Conservation (phyloP, 1,140 invertebrate species). For the Ectropis grisescens region DNA sequence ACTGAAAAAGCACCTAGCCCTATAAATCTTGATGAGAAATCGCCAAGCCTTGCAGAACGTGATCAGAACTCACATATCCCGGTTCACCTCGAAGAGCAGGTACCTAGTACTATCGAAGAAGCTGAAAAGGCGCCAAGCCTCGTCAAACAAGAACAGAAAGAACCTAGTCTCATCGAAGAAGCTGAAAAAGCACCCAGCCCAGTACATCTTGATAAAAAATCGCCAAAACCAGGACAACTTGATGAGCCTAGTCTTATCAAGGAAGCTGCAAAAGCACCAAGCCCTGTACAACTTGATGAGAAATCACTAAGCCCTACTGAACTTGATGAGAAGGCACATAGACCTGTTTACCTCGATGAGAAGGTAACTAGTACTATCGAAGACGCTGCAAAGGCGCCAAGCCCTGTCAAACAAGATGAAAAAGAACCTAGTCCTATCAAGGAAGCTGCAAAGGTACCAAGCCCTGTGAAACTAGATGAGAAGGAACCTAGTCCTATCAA, state of each 20-base stretch:
- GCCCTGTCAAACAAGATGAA: neutral
- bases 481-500: neutral
- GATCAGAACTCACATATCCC: conserved; percentile 4
- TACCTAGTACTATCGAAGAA: neutral
- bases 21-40: neutral
- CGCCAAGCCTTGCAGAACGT: neutral
- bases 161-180: neutral
- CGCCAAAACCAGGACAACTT: too few relatives aligned
- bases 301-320: neutral
- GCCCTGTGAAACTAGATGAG: neutral
- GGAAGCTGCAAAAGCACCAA: neutral
- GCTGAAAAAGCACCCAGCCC: neutral
- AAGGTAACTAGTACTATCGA: neutral
- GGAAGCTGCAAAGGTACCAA: neutral
- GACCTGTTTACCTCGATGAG: neutral
- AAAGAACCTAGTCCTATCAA: neutral
- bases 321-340: neutral
- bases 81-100: neutral
- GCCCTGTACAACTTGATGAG: neutral
- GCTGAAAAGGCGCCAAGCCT: too few relatives aligned
- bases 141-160: neutral
- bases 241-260: neutral
- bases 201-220: neutral
- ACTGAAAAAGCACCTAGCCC: neutral
- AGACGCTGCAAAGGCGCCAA: neutral